Base-by-base conservation (phyloP, 2,888 invertebrate genomes). In the Dryomyza anilis region DNA sequence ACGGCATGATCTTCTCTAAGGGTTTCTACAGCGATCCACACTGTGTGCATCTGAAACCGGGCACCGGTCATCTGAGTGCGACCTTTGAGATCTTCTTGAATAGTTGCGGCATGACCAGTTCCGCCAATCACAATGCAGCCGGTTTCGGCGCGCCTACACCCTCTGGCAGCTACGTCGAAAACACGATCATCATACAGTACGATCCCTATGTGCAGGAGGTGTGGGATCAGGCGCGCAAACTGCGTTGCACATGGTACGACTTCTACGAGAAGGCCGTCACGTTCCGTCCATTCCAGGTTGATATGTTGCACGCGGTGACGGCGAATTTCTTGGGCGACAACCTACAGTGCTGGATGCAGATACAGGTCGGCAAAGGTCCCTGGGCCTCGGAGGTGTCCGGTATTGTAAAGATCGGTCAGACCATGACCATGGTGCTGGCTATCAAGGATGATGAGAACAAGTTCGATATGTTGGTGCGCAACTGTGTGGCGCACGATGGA, bases 301-400 rank as follows among this genome's bases (percentile, higher is more conserved):
- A 96, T 81, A 96, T 95, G 94, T 83, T 96, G 73, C 95, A 96
- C 81, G 96, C 95, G 0, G 95, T 96, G 52, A 95, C 95, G 0
- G 96, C 96, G 56, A 96, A 96, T 86, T 96, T 96, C 88, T 88
- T 96, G 74, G 96, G 96, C 29, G 96, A 96, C 84, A 96, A 96
- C 85, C 85, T 96, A 74, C 95, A 96, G 81, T 96, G 96, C 84
- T 96, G 96, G 96, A 96, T 96, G 96, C 96, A 96, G 84, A 96
- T 96, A 75, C 96, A 96, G 84, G 95, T 95, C 52, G 96, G 96
- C 63, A 96, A 96, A 81, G 96, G 96, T 71, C 96, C 96, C 1
- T 96, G 96, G 96, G 96, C 96, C n/a, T 94, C 94, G 14, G 96
- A 96, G 84, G 96, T 96, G 33, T 95, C 95, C 0, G 96, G 96